A percentile compares a stretch with the other conserved stretches of the same genome.
phyloP scores from a whole-genome alignment of 2,113 vertebrate genomes.

The Zonotrichia leucophrys region DNA sequence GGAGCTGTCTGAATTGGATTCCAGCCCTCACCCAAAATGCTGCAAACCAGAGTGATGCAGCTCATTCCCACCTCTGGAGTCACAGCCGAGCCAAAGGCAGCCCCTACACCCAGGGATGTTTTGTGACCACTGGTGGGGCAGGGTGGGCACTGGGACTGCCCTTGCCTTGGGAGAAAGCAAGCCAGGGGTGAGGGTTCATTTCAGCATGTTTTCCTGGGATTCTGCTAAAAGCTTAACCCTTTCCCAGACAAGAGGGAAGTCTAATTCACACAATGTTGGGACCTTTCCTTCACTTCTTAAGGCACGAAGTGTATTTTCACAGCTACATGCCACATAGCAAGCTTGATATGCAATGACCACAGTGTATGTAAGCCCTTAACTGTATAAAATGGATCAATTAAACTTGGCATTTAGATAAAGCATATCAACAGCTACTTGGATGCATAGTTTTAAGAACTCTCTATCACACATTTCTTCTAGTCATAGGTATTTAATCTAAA shows the following conservation, averaged over 20 bases:
- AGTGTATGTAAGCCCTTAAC: not conserved
- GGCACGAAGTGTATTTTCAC: not conserved
- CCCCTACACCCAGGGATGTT: not conserved
- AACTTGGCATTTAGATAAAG: not conserved
- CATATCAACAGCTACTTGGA: not conserved
- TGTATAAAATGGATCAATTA: not conserved
- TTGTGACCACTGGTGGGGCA: not conserved
- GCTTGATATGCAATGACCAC: not conserved
- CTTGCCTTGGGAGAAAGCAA: not conserved
- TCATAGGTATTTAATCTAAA: not conserved
- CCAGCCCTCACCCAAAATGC: not conserved
- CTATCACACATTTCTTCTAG: not conserved
- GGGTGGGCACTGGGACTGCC: accelerated
- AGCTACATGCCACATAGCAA: not conserved
- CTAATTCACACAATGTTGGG: not conserved
- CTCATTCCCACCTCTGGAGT: not conserved
- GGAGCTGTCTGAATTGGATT: not conserved
- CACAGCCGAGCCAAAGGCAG: accelerated
- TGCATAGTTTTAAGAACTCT: not conserved
- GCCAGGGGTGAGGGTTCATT: not conserved
- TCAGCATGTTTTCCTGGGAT: not conserved
- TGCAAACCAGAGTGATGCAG: not conserved
- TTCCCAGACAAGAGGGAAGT: not conserved
- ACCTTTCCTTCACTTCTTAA: not conserved
- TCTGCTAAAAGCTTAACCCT: not conserved